Evolutionary conservation across 1,140 invertebrate genomes (phyloP), one percentile per base, ranked within the genome.

Genomic region (Oryctes rhinoceros): DNA sequence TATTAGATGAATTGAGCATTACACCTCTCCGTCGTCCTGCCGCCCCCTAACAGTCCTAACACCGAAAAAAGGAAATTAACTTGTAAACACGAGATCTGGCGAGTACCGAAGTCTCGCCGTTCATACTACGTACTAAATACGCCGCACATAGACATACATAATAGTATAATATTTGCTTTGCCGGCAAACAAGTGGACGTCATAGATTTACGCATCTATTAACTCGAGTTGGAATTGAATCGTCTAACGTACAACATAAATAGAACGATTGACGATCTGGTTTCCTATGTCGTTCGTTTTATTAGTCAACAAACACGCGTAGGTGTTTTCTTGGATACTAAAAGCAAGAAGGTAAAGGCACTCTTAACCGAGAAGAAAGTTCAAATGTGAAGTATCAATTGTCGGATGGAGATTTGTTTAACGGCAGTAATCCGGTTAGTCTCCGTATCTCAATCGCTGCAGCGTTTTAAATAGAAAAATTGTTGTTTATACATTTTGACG

Each of bases 51-150:
- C 24, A 30, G 24, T 6, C 53, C 53, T 44, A 18, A 3, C 53
- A 59, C 53, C 53, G 53, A 59, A 59, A 59, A 59, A 44, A 18
- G 53, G n/a, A 59, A 59, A 59, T 18, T 59, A 59, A 59, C 53
- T 59, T 59, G 18, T 59, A 59, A 59, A 59, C 53, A 59, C 53
- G 15, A 59, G 53, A 59, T 18, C 53, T 15, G n/a, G 15, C 53
- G 3, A n/a, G 53, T 6, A 18, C 3, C 53, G 53, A 59, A n/a
- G 15, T n/a, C 15, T 18, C 53, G 39, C 5, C 39, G 39, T 44
- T 44, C 39, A 10, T 10, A 2, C n/a, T 59, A 59, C 15, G 6
- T 44, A 44, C 18, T 18, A 59, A 59, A 30, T 30, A 30, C 24
- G 24, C 24, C 24, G 24, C 24, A 30, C 24, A 30, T 30, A 30